Evolutionary conservation across 2,888 invertebrate species (phyloP).

Genomic region (Eristalis intricaria): DNA sequence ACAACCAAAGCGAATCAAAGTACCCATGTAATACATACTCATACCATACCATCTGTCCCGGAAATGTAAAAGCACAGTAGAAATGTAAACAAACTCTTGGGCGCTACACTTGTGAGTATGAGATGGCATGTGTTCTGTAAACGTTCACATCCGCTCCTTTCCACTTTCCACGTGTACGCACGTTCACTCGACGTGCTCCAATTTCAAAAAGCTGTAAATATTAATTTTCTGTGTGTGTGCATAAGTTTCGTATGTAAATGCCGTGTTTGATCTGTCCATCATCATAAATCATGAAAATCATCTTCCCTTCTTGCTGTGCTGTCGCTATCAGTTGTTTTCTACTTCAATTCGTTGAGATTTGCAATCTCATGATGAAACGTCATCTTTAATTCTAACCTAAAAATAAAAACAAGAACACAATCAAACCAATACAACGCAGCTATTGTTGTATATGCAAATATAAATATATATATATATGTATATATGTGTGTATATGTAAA

Average conservation of each 20-base stretch:
- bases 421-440: conserved; percentile 1
- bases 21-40: conserved; percentile 4
- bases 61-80: conserved; percentile 35
- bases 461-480: background rate
- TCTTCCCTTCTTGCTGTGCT: background rate
- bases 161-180: conserved; percentile 12
- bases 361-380: background rate
- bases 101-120: background rate
- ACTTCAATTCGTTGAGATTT: conserved; percentile 25
- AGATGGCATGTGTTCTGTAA: background rate
- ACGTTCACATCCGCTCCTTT: conserved; percentile 9
- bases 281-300: background rate
- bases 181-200: background rate
- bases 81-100: conserved; percentile 40
- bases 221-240: background rate
- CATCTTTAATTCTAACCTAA: conserved; percentile 21
- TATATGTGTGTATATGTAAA: conserved; percentile 10
- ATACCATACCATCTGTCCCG: conserved; percentile 33
- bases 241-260: background rate
- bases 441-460: background rate
- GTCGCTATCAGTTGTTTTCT: conserved; percentile 9
- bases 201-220: background rate
- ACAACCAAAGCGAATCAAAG: conserved; percentile 16
- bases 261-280: background rate
- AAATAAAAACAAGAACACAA: conserved; percentile 21